Evolutionary conservation across 2,113 vertebrate genomes (phyloP).

Genomic region (Hiodon alosoides): DNA sequence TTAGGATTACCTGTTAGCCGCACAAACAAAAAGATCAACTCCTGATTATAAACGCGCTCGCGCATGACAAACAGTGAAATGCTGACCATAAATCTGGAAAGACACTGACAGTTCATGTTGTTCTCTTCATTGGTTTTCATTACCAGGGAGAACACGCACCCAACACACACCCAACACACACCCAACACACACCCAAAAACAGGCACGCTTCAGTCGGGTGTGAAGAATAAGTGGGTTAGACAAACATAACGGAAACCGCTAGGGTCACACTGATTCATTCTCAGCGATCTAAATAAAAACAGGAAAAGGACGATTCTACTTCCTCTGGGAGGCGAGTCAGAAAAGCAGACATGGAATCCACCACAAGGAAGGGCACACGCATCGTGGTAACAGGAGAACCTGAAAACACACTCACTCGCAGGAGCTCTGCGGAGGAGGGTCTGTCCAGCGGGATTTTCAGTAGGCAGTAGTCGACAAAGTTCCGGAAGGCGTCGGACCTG

Average conservation of each 20-base stretch:
- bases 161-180: slow-evolving; percentile 11
- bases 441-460: slow-evolving; percentile 99
- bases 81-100: no score
- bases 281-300: no score
- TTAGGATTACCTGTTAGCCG: slow-evolving; percentile 15
- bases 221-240: neutral
- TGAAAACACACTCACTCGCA: slow-evolving; percentile 75
- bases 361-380: no score
- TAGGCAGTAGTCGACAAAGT: slow-evolving; percentile 98
- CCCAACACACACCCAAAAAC: slow-evolving; percentile 8
- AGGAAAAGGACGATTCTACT: neutral
- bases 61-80: neutral
- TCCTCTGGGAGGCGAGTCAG: neutral
- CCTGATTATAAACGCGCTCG: slow-evolving; percentile 12
- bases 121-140: no score
- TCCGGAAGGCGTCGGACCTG: slow-evolving; percentile 92
- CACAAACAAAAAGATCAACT: slow-evolving; percentile 55
- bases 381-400: neutral
- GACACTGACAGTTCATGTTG: no score
- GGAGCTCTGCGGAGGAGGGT: slow-evolving; percentile 85
- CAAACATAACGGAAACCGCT: neutral
- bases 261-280: neutral
- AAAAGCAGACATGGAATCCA: neutral
- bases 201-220: slow-evolving; percentile 10
- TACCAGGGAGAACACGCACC: neutral